Percentiles rank a stretch among this genome's conserved stretches.
Conservation (phyloP, 1,140 invertebrate species). For the Amyelois transitella region DNA sequence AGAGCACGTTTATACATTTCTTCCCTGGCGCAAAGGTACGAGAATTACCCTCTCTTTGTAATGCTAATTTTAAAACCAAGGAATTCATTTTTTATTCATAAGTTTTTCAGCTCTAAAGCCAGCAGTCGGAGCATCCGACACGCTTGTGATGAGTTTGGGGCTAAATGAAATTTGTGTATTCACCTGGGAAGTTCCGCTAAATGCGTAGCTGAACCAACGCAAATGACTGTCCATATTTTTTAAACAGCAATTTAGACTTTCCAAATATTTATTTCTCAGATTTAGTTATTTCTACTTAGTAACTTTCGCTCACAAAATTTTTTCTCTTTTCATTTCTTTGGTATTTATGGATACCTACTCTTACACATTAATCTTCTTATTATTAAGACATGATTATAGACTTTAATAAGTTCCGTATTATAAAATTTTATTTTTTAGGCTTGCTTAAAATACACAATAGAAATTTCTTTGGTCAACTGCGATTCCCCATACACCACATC, state of each 20-base stretch:
- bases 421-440: too few species aligned
- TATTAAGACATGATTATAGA: too few species aligned
- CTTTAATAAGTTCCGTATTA: too few species aligned
- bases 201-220: neutral
- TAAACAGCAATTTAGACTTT: neutral
- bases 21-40: slow-evolving; percentile 62
- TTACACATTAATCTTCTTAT: too few species aligned
- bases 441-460: too few species aligned
- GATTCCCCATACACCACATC: too few species aligned
- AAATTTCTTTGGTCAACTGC: too few species aligned
- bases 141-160: slow-evolving; percentile 60
- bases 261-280: too few species aligned
- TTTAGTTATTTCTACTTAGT: too few species aligned
- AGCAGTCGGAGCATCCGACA: slow-evolving; percentile 60
- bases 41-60: slow-evolving; percentile 70
- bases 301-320: too few species aligned
- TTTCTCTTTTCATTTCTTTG: too few species aligned
- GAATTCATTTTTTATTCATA: slow-evolving; percentile 74
- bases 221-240: neutral
- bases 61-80: slow-evolving; percentile 73
- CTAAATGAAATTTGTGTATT: slow-evolving; percentile 36
- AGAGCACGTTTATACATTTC: slow-evolving; percentile 60
- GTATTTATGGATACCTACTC: too few species aligned
- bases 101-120: slow-evolving; percentile 68
- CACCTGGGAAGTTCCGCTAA: neutral